These are phyloP conservation scores for Chironex yamaguchii DNA, from an alignment of 30 jellyfish, hydroid and myxozoan species.

Conservation along the genomic window DNA sequence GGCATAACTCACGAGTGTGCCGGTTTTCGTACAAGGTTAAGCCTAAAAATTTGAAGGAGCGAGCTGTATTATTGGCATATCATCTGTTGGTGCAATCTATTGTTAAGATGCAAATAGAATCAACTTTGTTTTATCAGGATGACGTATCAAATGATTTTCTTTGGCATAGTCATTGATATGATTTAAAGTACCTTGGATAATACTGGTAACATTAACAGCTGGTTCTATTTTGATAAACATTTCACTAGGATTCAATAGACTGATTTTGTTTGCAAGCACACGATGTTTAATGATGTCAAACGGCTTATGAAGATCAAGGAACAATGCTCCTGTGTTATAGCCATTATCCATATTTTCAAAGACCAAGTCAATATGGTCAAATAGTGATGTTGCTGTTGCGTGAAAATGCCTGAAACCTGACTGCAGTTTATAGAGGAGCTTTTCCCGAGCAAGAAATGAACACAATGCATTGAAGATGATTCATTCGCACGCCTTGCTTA, in stretches of 20 bases:
- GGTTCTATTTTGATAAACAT: background rate
- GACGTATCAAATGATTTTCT: slow-evolving; percentile 6
- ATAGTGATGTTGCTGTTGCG: too few species aligned
- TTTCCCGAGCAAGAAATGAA: too few species aligned
- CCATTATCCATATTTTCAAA: slow-evolving; percentile 6
- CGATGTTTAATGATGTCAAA: slow-evolving; percentile 7
- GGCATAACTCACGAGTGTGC: background rate
- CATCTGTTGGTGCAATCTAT: background rate
- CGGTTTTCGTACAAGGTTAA: slow-evolving; percentile 6
- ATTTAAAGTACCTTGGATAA: slow-evolving; percentile 11
- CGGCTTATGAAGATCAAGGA: slow-evolving; percentile 21
- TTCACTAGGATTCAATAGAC: background rate
- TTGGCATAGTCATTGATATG: slow-evolving; percentile 29
- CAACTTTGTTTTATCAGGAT: background rate
- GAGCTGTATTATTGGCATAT: background rate
- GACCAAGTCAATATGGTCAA: too few species aligned
- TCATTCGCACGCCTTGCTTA: too few species aligned
- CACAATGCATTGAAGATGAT: too few species aligned
- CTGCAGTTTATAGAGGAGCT: too few species aligned
- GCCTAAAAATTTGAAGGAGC: slow-evolving; percentile 19
- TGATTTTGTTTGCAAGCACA: background rate
- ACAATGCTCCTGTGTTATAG: background rate
- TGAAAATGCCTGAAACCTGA: too few species aligned
- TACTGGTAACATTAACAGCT: slow-evolving; percentile 15
- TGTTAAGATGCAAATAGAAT: background rate